A percentile compares a stretch with the other conserved stretches of the same genome.
Conservation (phyloP, 1,140 invertebrate genomes). For the Oedothorax gibbosus region DNA sequence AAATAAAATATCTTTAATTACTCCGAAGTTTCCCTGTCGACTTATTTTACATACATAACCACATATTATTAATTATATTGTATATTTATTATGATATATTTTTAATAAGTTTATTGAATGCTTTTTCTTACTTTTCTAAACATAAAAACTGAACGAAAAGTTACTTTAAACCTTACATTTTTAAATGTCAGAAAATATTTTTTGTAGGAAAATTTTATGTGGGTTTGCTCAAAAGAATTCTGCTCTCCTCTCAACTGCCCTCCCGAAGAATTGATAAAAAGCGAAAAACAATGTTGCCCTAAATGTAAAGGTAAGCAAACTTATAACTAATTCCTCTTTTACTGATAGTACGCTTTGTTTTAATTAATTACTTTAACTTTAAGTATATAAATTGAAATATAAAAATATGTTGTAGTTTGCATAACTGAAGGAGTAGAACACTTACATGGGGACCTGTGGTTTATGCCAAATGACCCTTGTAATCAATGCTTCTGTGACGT, state of each 20-base stretch:
- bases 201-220: conserved; percentile 55
- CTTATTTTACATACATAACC: no score
- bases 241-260: conserved; percentile 43
- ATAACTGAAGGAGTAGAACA: conserved; percentile 43
- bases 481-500: conserved; percentile 51
- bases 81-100: neutral
- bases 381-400: neutral
- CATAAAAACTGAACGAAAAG: neutral
- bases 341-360: neutral
- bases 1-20: no score
- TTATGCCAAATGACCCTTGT: conserved; percentile 28
- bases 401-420: conserved; percentile 33
- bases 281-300: conserved; percentile 50
- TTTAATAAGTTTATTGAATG: no score
- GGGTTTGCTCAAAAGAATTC: conserved; percentile 52
- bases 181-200: neutral
- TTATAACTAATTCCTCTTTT: neutral
- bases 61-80: no score
- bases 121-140: neutral
- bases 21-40: no score
- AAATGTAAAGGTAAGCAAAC: conserved; percentile 46
- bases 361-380: neutral
- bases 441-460: conserved; percentile 41
- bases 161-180: neutral
- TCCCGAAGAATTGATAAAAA: conserved; percentile 21